Percentiles rank a stretch among this genome's conserved stretches.
Evolutionary conservation across 2,113 vertebrate genomes (phyloP).

Genomic region (Odontophorus gujanensis): DNA sequence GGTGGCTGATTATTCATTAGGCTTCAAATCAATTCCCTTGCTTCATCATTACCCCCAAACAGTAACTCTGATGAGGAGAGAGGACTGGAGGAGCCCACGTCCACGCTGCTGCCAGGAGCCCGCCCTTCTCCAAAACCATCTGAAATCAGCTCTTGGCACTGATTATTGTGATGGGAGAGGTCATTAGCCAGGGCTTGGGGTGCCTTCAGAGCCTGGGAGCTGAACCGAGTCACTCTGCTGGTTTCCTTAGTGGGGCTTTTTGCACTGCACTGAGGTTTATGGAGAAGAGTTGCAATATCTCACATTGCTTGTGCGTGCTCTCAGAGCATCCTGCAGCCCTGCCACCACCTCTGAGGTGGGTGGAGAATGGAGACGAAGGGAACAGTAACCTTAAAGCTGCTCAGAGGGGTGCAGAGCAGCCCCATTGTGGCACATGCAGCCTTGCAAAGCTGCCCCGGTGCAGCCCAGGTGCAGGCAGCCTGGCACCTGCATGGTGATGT

Average conservation of each 20-base stretch:
- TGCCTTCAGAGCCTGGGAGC: not conserved
- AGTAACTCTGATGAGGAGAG: slow-evolving; percentile 79
- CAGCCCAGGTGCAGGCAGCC: slow-evolving; percentile 56
- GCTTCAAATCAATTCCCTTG: slow-evolving; percentile 82
- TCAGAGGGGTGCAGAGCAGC: not conserved
- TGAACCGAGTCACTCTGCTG: not conserved
- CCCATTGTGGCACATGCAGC: not conserved
- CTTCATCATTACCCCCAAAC: slow-evolving; percentile 79
- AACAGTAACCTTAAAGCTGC: not conserved
- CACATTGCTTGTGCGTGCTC: accelerated
- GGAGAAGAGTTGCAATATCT: accelerated
- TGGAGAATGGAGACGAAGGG: accelerated
- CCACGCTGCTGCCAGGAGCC: slow-evolving; percentile 44
- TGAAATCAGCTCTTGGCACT: slow-evolving; percentile 44
- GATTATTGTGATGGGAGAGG: slow-evolving; percentile 20
- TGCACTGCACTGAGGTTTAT: accelerated
- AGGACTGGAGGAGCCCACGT: slow-evolving; percentile 60
- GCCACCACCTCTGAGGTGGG: accelerated
- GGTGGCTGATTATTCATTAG: slow-evolving; percentile 88
- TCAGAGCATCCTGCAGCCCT: accelerated
- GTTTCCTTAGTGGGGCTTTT: not conserved
- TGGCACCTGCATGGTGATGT: slow-evolving; percentile 41
- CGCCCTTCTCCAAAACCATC: not conserved
- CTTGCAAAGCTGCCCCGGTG: not conserved
- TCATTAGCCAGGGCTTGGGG: not conserved